Conservation (phyloP, 2,888 invertebrate genomes). For the Apoderus coryli region DNA sequence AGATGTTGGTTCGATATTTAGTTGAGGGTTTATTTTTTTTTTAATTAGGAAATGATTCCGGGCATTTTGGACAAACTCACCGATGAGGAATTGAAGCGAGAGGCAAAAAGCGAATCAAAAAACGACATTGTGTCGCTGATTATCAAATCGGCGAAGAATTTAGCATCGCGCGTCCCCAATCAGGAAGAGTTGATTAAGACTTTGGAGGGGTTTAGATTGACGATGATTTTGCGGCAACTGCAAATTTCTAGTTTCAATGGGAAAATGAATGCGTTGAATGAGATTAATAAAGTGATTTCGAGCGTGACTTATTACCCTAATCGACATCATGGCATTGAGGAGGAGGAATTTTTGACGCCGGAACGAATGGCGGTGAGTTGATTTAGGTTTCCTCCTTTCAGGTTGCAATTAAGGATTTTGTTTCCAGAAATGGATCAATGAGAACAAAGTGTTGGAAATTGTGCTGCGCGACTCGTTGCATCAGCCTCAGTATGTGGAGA, state of each 20-base stretch:
- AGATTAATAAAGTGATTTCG: slow-evolving; percentile 92
- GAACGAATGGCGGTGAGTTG: slow-evolving; percentile 80
- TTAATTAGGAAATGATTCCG: slow-evolving; percentile 63
- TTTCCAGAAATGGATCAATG: slow-evolving; percentile 81
- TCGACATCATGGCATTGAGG: slow-evolving; percentile 53
- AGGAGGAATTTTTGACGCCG: slow-evolving; percentile 85
- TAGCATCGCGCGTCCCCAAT: slow-evolving; percentile 70
- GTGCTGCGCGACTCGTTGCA: slow-evolving; percentile 90
- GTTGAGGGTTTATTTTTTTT: slow-evolving; percentile 4
- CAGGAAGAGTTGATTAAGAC: slow-evolving; percentile 65
- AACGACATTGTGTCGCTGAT: slow-evolving; percentile 92
- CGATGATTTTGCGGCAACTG: slow-evolving; percentile 81
- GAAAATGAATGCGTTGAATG: slow-evolving; percentile 97
- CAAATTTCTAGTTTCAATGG: slow-evolving; percentile 98
- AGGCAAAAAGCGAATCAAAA: slow-evolving; percentile 89
- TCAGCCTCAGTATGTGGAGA: slow-evolving; percentile 95
- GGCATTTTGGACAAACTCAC: slow-evolving; percentile 81
- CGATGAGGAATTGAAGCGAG: slow-evolving; percentile 90
- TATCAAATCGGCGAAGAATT: slow-evolving; percentile 80
- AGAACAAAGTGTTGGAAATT: slow-evolving; percentile 88
- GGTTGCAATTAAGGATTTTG: not conserved
- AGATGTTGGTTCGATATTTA: slow-evolving; percentile 5
- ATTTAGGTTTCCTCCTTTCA: not conserved
- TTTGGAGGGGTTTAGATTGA: slow-evolving; percentile 86
- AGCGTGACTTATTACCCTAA: slow-evolving; percentile 83